Evolutionary conservation across 1,140 invertebrate genomes (phyloP).

Genomic region (Teleopsis dalmanni): DNA sequence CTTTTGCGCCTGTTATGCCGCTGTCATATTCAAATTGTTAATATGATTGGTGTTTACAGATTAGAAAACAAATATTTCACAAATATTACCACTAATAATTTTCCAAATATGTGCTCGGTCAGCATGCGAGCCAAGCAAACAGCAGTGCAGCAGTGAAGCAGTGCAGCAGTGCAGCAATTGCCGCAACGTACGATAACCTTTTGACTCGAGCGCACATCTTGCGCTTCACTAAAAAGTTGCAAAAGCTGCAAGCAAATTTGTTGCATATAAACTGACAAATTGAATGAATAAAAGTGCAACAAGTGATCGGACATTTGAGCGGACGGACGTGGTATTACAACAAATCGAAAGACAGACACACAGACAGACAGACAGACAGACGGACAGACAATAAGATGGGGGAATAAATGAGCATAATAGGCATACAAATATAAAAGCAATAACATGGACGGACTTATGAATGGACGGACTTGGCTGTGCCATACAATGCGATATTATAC

Average conservation of each 20-base stretch:
- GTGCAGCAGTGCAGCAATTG: slow-evolving; percentile 10
- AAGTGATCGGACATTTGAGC: slow-evolving; percentile 28
- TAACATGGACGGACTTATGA: neutral
- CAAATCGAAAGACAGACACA: no score
- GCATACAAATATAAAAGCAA: slow-evolving; percentile 1
- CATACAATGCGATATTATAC: neutral
- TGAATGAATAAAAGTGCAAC: slow-evolving; percentile 45
- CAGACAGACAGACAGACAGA: neutral
- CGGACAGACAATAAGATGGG: neutral
- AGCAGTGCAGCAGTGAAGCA: slow-evolving; percentile 15
- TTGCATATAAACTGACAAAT: slow-evolving; percentile 35
- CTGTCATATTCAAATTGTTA: slow-evolving; percentile 45
- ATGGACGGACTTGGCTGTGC: neutral
- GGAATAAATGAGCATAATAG: no score
- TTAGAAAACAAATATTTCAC: slow-evolving; percentile 46
- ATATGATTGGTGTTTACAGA: slow-evolving; percentile 46
- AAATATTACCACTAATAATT: slow-evolving; percentile 44
- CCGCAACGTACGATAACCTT: slow-evolving; percentile 34
- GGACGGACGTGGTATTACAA: slow-evolving; percentile 10
- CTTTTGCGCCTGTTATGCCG: slow-evolving; percentile 3
- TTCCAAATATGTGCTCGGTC: no score
- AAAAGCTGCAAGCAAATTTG: slow-evolving; percentile 6
- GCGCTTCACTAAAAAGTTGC: slow-evolving; percentile 4
- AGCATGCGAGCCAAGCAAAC: slow-evolving; percentile 11
- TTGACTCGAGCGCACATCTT: slow-evolving; percentile 27